Conservation (phyloP, 2,888 invertebrate genomes). For the Zaprionus obscuricornis region DNA sequence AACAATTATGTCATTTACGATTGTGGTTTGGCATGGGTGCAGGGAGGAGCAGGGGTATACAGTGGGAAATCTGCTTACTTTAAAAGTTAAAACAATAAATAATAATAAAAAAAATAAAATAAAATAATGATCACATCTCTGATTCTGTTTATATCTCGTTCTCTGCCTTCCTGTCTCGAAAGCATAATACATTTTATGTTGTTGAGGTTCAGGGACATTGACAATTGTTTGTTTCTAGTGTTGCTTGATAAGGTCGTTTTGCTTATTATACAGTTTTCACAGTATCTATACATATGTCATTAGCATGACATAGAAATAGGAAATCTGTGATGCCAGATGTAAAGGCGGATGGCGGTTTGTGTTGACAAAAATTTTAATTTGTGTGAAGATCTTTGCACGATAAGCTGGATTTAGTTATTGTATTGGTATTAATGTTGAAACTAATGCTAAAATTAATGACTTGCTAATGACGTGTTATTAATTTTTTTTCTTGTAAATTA, state of each 20-base stretch:
- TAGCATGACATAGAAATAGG: conserved; percentile 46
- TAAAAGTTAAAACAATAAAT: conserved; percentile 54
- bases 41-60: too few species aligned
- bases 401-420: conserved; percentile 33
- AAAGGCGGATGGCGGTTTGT: conserved; percentile 59
- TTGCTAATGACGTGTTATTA: conserved; percentile 28
- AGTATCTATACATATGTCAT: conserved; percentile 49
- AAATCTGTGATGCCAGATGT: conserved; percentile 36
- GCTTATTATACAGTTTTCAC: too few species aligned
- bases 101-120: too few species aligned
- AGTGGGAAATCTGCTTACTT: not conserved
- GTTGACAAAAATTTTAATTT: conserved; percentile 11
- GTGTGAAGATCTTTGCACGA: conserved; percentile 28
- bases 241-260: conserved; percentile 37
- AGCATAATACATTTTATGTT: conserved; percentile 32
- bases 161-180: not conserved
- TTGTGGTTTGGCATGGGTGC: too few species aligned
- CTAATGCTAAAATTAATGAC: conserved; percentile 21
- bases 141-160: not conserved
- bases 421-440: conserved; percentile 18
- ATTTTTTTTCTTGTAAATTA: conserved; percentile 4
- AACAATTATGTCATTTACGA: conserved; percentile 69
- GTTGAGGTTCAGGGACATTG: conserved; percentile 59
- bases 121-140: conserved; percentile 27
- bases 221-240: conserved; percentile 19